Evolutionary conservation across 2,888 invertebrate genomes (phyloP), one percentile per base, ranked within the genome.

Genomic region (Chaetoderma sp.): DNA sequence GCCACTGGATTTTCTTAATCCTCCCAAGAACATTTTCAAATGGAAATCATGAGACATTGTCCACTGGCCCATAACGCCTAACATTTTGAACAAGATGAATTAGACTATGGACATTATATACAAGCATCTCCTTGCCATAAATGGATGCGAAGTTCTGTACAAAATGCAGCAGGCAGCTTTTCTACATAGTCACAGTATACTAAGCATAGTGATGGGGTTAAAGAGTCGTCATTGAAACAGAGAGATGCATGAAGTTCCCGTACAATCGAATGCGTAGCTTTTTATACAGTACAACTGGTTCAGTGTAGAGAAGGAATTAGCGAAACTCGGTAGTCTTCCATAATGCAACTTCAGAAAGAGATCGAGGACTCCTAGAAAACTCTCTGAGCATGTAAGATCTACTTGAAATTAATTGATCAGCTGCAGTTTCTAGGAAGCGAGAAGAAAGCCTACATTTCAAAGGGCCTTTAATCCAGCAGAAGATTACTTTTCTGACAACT

Each of bases 51-150:
- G 71, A 78, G 60, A 82, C 78, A 42, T 69, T 68, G 56, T 78
- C 76, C 18, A 84, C 68, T 23, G 60, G 36, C 10, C 85, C 84
- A 68, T 76, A 80, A 33, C 58, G 73, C 62, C 61, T 44, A 4
- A 74, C 79, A 64, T 86, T 84, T 57, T 76, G 76, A 23, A 78
- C 71, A 30, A 86, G 44, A 71, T 86, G 85, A 28, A 73, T 59
- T 21, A 86, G 64, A 54, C 75, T 74, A 68, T 86, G 85, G n/a
- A 85, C 71, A 74, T 86, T 86, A 63, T 82, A 82, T 4, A 72
- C 73, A 2, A 85, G 66, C 63, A 72, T 73, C 42, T 80, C 74
- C 63, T 71, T 68, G 21, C 81, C 80, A 75, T 84, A 85, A 39
- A 82, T 59, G 44, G 73, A 66, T 28, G 68, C 25, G 67, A 68